A percentile compares a stretch with the other conserved stretches of the same genome.
Evolutionary conservation across 2,113 vertebrate genomes (phyloP).

Genomic region (Gnathonemus longibarbis): DNA sequence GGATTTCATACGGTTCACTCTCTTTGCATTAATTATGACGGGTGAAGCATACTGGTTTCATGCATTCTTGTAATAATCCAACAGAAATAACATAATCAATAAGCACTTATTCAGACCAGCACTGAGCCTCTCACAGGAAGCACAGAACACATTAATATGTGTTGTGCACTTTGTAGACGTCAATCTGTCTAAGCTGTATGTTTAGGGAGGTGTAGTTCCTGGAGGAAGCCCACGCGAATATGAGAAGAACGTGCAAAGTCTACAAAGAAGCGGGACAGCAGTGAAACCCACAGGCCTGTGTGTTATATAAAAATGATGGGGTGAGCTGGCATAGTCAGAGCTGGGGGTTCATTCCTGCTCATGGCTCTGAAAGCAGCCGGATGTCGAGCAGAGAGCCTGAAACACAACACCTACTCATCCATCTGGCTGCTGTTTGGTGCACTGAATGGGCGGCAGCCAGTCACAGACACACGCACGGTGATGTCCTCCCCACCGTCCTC

Average conservation of each 20-base stretch:
- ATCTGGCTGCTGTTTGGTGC: not conserved
- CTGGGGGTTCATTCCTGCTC: not conserved
- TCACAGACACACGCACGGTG: not conserved
- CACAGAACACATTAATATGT: not conserved
- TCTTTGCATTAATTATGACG: not conserved
- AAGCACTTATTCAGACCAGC: not conserved
- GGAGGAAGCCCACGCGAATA: not conserved
- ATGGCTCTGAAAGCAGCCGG: not conserved
- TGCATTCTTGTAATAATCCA: not conserved
- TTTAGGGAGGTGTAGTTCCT: not conserved
- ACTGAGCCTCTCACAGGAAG: not conserved
- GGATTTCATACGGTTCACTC: not conserved
- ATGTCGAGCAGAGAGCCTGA: not conserved
- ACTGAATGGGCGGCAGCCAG: not conserved
- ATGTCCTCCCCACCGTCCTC: not conserved
- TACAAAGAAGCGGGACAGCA: not conserved
- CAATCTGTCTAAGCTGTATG: not conserved
- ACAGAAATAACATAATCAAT: not conserved
- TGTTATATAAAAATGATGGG: not conserved
- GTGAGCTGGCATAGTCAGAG: not conserved
- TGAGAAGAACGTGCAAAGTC: not conserved
- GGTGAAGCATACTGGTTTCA: not conserved
- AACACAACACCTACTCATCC: not conserved
- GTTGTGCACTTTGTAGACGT: not conserved
- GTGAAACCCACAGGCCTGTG: not conserved